Conservation (phyloP, 2,797 vertebrate species). For the Neoniphon sammara region DNA sequence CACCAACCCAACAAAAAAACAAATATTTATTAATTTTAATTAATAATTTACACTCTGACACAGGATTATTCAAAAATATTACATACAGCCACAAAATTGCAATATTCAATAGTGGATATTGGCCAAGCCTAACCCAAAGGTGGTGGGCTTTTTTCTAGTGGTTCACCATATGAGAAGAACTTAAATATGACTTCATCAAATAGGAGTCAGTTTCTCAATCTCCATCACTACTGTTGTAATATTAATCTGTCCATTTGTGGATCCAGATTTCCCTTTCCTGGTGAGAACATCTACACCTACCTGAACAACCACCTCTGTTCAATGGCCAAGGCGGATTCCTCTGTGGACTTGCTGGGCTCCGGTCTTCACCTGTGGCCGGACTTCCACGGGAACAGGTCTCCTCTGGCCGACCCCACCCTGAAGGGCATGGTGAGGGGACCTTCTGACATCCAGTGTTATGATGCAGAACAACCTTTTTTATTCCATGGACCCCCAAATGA, state of each 20-base stretch:
- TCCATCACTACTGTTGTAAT: not conserved
- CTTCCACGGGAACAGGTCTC: slow-evolving; percentile 98
- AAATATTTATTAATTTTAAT: too few relatives aligned
- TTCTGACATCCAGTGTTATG: not conserved
- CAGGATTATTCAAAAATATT: too few relatives aligned
- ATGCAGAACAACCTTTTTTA: not conserved
- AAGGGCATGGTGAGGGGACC: slow-evolving; percentile 93
- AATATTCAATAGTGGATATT: too few relatives aligned
- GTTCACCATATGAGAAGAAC: not conserved
- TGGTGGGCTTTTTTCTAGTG: not conserved
- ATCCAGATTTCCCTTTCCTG: slow-evolving; percentile 68
- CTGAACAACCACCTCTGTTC: slow-evolving; percentile 90
- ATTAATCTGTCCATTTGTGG: not conserved
- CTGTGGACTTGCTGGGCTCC: slow-evolving; percentile 89
- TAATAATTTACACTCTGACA: too few relatives aligned
- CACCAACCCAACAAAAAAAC: too few relatives aligned
- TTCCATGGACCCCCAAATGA: too few relatives aligned
- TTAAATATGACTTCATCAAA: not conserved
- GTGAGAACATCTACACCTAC: slow-evolving; percentile 88
- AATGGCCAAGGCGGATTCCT: slow-evolving; percentile 81
- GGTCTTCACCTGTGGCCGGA: slow-evolving; percentile 96
- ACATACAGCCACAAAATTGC: too few relatives aligned
- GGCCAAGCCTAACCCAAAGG: not conserved
- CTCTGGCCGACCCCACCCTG: slow-evolving; percentile 91
- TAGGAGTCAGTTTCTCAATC: not conserved